Conservation (phyloP, 1,140 invertebrate genomes). For the Helicoverpa armigera region DNA sequence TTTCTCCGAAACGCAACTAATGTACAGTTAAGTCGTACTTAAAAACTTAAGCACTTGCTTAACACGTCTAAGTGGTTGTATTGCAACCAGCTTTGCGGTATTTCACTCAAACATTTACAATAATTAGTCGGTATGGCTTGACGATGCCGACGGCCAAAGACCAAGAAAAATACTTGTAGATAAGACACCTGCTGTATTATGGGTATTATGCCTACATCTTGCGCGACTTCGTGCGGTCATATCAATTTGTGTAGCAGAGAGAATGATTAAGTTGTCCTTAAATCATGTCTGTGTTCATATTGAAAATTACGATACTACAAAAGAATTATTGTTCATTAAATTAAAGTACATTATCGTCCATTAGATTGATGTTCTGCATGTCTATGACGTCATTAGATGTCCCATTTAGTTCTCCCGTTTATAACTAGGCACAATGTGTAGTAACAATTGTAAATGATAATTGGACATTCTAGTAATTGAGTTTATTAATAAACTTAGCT, state of each 20-base stretch:
- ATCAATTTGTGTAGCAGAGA: background rate
- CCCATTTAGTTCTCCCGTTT: conserved; percentile 29
- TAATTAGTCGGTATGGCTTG: conserved; percentile 45
- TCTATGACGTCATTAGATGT: conserved; percentile 25
- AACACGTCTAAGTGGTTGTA: conserved; percentile 51
- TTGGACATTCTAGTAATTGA: background rate
- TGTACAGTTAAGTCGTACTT: conserved; percentile 29
- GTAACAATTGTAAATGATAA: conserved; percentile 26
- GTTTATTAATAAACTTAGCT: conserved; percentile 22
- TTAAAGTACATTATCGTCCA: background rate
- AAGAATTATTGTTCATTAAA: background rate
- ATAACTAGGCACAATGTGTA: conserved; percentile 10
- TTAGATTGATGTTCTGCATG: background rate
- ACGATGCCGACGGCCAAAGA: conserved; percentile 15
- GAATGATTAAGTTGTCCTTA: background rate
- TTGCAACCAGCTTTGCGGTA: conserved; percentile 46
- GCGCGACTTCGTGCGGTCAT: background rate
- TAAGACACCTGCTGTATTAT: background rate
- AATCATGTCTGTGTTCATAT: too few species aligned
- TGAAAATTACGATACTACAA: too few species aligned
- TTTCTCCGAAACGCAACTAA: conserved; percentile 22
- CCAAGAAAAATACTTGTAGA: background rate
- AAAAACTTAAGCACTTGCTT: conserved; percentile 49
- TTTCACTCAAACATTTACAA: conserved; percentile 42
- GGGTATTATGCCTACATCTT: background rate